A percentile compares a stretch with the other conserved stretches of the same genome.
Conservation (phyloP, 2,797 vertebrate species). For the Lophius americanus region DNA sequence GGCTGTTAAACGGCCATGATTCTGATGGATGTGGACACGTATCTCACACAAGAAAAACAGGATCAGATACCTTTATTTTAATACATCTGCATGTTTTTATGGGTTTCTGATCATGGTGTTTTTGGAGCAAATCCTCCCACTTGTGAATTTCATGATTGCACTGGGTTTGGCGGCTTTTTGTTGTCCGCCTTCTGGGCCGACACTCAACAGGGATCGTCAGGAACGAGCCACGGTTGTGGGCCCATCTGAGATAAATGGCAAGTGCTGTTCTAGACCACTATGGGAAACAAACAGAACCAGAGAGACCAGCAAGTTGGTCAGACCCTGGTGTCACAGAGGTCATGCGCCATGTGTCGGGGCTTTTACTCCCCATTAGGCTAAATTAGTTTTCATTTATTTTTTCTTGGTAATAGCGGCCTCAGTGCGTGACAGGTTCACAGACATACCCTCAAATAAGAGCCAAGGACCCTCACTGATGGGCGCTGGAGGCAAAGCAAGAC, state of each 20-base stretch:
- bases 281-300: conserved; percentile 80
- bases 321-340: conserved; percentile 63
- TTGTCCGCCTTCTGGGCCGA: no score
- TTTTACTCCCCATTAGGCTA: conserved; percentile 60
- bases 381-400: conserved; percentile 83
- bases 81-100: background rate
- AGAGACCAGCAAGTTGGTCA: conserved; percentile 64
- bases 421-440: conserved; percentile 70
- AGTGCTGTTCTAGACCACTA: conserved; percentile 57
- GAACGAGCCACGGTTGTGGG: conserved; percentile 35
- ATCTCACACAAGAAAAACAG: no score
- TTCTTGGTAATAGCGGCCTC: conserved; percentile 72
- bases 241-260: conserved; percentile 65
- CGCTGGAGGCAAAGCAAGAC: conserved; percentile 53
- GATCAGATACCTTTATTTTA: no score
- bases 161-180: no score
- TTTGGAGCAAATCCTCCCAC: background rate
- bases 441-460: conserved; percentile 58
- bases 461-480: conserved; percentile 39
- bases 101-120: no score
- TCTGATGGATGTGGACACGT: no score
- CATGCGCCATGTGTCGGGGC: conserved; percentile 74
- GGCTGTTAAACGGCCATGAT: background rate
- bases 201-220: background rate
- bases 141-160: no score